Evolutionary conservation across 1,140 invertebrate genomes (phyloP).

Genomic region (Steinernema feltiae): DNA sequence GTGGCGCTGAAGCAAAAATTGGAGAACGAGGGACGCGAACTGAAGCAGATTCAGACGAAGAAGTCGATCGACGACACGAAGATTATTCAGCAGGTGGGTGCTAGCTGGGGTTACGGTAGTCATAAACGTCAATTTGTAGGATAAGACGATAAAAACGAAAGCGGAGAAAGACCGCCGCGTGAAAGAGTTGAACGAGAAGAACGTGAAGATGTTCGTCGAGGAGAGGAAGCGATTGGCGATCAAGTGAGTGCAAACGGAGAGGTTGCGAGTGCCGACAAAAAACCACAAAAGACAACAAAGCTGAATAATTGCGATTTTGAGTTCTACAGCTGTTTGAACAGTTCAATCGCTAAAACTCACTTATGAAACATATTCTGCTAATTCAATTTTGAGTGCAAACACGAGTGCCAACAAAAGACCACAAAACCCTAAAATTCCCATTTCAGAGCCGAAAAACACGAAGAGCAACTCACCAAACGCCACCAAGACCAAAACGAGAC

Average conservation of each 20-base stretch:
- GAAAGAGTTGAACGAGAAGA: constrained; percentile 94
- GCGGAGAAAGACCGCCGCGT: constrained; percentile 80
- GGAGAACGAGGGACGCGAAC: constrained; percentile 89
- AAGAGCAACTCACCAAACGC: constrained; percentile 80
- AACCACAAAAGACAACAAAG: too few species aligned
- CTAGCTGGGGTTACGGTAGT: not conserved
- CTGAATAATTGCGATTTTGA: too few species aligned
- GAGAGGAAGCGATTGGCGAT: constrained; percentile 79
- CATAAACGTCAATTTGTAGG: constrained; percentile 62
- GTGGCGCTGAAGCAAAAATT: constrained; percentile 80
- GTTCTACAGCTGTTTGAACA: too few species aligned
- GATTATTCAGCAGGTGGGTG: constrained; percentile 39
- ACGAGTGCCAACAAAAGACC: too few species aligned
- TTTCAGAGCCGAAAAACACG: constrained; percentile 68
- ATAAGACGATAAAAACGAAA: constrained; percentile 93
- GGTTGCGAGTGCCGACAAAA: too few species aligned
- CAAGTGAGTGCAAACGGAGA: too few species aligned
- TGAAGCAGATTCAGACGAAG: constrained; percentile 89
- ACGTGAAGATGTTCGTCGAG: constrained; percentile 97
- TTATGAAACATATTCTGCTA: too few species aligned
- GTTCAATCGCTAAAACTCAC: too few species aligned
- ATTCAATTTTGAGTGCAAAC: too few species aligned
- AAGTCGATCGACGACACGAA: constrained; percentile 91
- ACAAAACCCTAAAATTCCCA: too few species aligned
- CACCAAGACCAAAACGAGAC: constrained; percentile 88